Evolutionary conservation across 2,113 vertebrate species (phyloP).

Genomic region (Periophthalmus modestus): DNA sequence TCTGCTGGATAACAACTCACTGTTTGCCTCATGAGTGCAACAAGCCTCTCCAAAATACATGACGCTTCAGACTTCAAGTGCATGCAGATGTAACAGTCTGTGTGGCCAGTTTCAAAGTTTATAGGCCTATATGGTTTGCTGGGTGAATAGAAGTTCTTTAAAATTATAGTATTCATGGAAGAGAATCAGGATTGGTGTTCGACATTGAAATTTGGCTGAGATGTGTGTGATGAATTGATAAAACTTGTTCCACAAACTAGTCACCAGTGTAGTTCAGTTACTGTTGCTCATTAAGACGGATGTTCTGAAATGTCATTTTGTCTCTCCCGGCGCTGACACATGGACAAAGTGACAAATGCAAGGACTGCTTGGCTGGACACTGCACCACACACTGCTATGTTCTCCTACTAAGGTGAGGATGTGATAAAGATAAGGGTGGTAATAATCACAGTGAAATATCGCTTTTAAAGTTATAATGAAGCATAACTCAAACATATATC

Average conservation of each 20-base stretch:
- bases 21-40: conserved; percentile 31
- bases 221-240: not conserved
- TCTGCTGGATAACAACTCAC: conserved; percentile 58
- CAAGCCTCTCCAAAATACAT: conserved; percentile 44
- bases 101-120: conserved; percentile 29
- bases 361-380: conserved; percentile 75
- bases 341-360: conserved; percentile 73
- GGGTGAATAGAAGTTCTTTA: not conserved
- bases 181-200: not conserved
- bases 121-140: not conserved
- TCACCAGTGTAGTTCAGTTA: conserved; percentile 24
- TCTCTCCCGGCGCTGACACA: conserved; percentile 69
- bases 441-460: conserved; percentile 77
- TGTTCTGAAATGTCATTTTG: conserved; percentile 73
- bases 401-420: conserved; percentile 76
- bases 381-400: conserved; percentile 78
- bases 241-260: not conserved
- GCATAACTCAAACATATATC: conserved; percentile 51
- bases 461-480: conserved; percentile 30
- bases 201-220: not conserved
- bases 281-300: conserved; percentile 61
- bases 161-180: not conserved
- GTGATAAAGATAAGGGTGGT: conserved; percentile 68
- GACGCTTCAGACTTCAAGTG: conserved; percentile 33
- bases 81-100: conserved; percentile 26